Conservation (phyloP, 2,113 vertebrate species). For the Hystrix brachyura region DNA sequence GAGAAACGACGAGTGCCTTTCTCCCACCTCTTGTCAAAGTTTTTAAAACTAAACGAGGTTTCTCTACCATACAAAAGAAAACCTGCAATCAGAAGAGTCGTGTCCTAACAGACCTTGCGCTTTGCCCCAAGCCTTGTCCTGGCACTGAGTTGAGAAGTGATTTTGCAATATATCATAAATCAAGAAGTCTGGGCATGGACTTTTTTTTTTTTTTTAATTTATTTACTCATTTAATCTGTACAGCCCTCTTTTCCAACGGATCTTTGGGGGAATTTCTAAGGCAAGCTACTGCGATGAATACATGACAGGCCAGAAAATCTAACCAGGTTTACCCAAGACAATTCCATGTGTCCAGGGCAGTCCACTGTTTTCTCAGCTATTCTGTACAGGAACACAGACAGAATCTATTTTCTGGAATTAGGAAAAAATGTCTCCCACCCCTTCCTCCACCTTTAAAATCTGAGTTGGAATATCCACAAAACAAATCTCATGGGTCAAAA, state of each 20-base stretch:
- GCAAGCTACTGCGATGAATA: background rate
- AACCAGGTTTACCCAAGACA: constrained; percentile 59
- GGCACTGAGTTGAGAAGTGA: constrained; percentile 61
- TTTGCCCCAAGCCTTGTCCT: constrained; percentile 75
- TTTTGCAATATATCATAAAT: constrained; percentile 78
- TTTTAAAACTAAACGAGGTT: constrained; percentile 82
- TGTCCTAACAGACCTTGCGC: constrained; percentile 81
- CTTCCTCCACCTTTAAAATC: constrained; percentile 57
- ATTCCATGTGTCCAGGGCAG: constrained; percentile 17
- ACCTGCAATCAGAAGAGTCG: constrained; percentile 74
- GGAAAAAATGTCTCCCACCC: background rate
- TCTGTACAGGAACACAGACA: background rate
- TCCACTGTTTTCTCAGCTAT: background rate
- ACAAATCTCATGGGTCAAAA: constrained; percentile 53
- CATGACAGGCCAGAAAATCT: constrained; percentile 19
- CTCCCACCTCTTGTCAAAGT: constrained; percentile 83
- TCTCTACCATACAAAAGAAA: constrained; percentile 79
- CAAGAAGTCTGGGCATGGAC: background rate
- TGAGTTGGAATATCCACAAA: constrained; percentile 37
- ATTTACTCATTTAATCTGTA: constrained; percentile 23
- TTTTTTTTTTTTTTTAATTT: background rate
- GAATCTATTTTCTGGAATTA: constrained; percentile 44
- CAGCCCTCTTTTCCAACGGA: constrained; percentile 45
- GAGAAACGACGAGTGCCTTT: constrained; percentile 63
- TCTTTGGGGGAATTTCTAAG: constrained; percentile 65